Conservation (phyloP, 2,113 vertebrate genomes). For the Apeltes quadracus region DNA sequence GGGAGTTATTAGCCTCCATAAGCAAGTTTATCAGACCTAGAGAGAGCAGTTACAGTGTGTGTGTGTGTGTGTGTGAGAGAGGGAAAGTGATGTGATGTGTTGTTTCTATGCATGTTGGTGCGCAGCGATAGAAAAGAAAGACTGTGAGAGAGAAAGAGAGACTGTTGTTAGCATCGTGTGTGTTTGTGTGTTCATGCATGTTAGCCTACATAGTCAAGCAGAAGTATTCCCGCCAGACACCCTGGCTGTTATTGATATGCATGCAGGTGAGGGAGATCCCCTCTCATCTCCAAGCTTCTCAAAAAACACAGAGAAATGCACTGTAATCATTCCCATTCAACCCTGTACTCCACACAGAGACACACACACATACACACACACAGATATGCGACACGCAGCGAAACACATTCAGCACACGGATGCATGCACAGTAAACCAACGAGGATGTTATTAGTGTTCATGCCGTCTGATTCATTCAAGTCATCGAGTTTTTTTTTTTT, state of each 20-base stretch:
- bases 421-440: not conserved
- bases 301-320: constrained; percentile 67
- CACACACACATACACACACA: constrained; percentile 7
- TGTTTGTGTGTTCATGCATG: not conserved
- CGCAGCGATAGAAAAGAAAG: constrained; percentile 21
- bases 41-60: constrained; percentile 49
- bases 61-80: constrained; percentile 16
- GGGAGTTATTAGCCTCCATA: constrained; percentile 80
- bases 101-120: constrained; percentile 34
- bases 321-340: constrained; percentile 67
- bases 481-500: constrained; percentile 22
- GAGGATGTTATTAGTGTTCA: constrained; percentile 53
- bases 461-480: constrained; percentile 38
- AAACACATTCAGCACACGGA: not conserved
- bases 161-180: not conserved
- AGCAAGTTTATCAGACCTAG: constrained; percentile 72
- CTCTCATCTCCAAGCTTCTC: constrained; percentile 70
- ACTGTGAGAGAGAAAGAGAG: not conserved
- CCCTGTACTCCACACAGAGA: not conserved
- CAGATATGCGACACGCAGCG: constrained; percentile 9
- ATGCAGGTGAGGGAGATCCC: constrained; percentile 57
- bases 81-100: not conserved
- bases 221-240: constrained; percentile 55
- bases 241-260: constrained; percentile 66
- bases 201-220: constrained; percentile 19